Evolutionary conservation across 1,140 invertebrate species (phyloP).

Genomic region (Brachionus calyciflorus): DNA sequence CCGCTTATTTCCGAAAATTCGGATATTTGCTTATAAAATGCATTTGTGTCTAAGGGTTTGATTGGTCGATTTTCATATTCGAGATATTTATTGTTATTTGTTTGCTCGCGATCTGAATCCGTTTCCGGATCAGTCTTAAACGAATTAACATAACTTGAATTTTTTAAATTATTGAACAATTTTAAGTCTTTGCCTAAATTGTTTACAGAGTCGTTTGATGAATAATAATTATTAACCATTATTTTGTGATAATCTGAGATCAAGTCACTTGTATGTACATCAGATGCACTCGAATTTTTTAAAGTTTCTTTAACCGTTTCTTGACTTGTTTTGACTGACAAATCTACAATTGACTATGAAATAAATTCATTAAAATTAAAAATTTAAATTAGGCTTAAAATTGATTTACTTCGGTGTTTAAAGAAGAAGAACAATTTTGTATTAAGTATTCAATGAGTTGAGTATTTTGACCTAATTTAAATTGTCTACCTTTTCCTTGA

Average conservation of each 20-base stretch:
- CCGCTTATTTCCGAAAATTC: slow-evolving; percentile 21
- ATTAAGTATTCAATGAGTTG: slow-evolving; percentile 75
- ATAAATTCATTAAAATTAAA: background rate
- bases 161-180: background rate
- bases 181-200: slow-evolving; percentile 1
- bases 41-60: slow-evolving; percentile 37
- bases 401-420: slow-evolving; percentile 48
- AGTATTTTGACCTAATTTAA: slow-evolving; percentile 76
- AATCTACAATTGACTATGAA: background rate
- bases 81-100: slow-evolving; percentile 16
- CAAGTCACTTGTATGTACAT: background rate
- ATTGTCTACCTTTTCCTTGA: slow-evolving; percentile 82
- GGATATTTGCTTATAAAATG: slow-evolving; percentile 28
- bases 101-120: slow-evolving; percentile 10
- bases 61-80: slow-evolving; percentile 46
- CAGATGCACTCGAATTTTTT: background rate
- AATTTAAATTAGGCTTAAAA: background rate
- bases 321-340: background rate
- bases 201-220: slow-evolving; percentile 16
- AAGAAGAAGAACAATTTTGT: slow-evolving; percentile 56
- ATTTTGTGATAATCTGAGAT: slow-evolving; percentile 30
- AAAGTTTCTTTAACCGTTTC: background rate
- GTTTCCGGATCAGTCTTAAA: background rate
- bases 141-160: slow-evolving; percentile 18
- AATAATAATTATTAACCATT: slow-evolving; percentile 19